Evolutionary conservation across 2,888 invertebrate genomes (phyloP).

Genomic region (Plemyria rubiginata): DNA sequence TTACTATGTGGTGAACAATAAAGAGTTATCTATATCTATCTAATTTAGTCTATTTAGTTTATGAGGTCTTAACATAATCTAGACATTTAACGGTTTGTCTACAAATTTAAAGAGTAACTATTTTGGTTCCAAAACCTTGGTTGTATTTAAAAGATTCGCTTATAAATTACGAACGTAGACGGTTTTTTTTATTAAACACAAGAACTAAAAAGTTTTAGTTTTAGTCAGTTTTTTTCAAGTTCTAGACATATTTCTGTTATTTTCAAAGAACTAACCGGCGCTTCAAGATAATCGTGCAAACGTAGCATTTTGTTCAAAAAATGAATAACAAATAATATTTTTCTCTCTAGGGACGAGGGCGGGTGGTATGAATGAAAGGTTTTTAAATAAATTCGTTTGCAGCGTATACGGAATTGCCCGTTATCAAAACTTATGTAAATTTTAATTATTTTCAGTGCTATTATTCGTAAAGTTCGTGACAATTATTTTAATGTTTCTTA

Average conservation of each 20-base stretch:
- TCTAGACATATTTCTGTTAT: background rate
- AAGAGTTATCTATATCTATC: too few species aligned
- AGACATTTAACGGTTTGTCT: too few species aligned
- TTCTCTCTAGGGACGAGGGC: conserved; percentile 9
- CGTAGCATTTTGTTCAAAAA: conserved; percentile 13
- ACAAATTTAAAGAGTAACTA: too few species aligned
- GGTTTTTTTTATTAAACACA: too few species aligned
- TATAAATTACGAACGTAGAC: too few species aligned
- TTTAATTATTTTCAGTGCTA: conserved; percentile 2
- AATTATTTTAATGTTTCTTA: background rate
- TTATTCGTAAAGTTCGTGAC: background rate
- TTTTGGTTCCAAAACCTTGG: too few species aligned
- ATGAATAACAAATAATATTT: conserved; percentile 26
- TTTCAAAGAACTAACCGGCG: background rate
- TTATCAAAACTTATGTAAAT: conserved; percentile 1
- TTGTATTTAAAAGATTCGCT: too few species aligned
- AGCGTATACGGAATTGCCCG: background rate
- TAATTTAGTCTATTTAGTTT: too few species aligned
- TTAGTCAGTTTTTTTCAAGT: too few species aligned
- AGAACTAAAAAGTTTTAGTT: too few species aligned
- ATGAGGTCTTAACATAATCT: too few species aligned
- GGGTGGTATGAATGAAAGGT: conserved; percentile 4
- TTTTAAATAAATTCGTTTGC: conserved; percentile 4
- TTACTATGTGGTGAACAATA: too few species aligned
- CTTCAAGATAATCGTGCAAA: background rate